Percentiles rank a stretch among this genome's conserved stretches.
These are phyloP conservation scores for Lypha dubia DNA, from an alignment of 2,888 invertebrate species.

Conservation along the genomic window DNA sequence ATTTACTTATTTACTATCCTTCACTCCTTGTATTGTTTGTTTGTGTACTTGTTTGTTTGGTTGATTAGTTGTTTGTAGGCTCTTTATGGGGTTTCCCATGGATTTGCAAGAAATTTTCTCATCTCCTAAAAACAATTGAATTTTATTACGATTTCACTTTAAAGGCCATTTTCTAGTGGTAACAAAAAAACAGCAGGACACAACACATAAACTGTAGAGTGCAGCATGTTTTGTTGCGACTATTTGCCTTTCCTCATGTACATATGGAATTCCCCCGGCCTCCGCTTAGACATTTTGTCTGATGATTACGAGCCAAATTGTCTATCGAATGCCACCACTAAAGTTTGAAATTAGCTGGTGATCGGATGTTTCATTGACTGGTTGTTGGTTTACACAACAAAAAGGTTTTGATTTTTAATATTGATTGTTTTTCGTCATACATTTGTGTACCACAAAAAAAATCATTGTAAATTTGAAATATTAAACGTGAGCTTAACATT, in stretches of 20 bases:
- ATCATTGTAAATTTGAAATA: not conserved
- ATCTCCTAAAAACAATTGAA: not conserved
- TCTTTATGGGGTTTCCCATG: slow-evolving; percentile 29
- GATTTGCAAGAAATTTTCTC: slow-evolving; percentile 33
- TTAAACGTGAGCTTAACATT: too few relatives aligned
- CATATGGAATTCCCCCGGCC: slow-evolving; percentile 32
- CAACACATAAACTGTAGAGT: not conserved
- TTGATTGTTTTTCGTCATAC: not conserved
- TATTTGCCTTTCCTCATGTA: not conserved
- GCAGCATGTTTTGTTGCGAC: slow-evolving; percentile 1
- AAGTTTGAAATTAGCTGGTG: not conserved
- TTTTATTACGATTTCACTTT: slow-evolving; percentile 48
- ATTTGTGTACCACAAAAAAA: not conserved
- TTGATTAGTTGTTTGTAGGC: not conserved
- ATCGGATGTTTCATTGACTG: slow-evolving; percentile 15
- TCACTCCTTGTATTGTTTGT: slow-evolving; percentile 24
- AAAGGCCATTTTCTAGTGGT: slow-evolving; percentile 3
- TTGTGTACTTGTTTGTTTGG: not conserved
- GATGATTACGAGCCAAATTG: slow-evolving; percentile 11
- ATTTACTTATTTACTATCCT: not conserved
- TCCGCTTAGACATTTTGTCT: slow-evolving; percentile 26
- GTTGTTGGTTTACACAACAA: not conserved
- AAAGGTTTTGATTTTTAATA: not conserved
- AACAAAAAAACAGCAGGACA: not conserved
- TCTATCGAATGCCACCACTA: not conserved